Base-by-base conservation (phyloP, 1,140 invertebrate species). In the Zaprionus tsacasi region DNA sequence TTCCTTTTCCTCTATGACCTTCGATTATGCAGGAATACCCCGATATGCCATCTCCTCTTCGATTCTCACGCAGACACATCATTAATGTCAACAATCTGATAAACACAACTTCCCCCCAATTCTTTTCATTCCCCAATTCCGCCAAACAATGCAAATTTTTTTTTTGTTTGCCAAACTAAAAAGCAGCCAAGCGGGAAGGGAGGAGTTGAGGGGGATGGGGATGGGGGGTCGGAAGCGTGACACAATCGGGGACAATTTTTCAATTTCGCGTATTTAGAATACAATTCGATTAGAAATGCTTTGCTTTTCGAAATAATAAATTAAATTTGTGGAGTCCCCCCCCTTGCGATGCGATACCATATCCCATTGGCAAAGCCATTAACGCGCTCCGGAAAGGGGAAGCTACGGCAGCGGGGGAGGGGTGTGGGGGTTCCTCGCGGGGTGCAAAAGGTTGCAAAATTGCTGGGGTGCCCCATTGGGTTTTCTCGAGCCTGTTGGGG, bases 261-360 rank as follows among this genome's bases (percentile, higher is more conserved):
- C 68, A 76, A 76, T 76, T 67, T 76, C 60, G 76, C 66, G 76
- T 87, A 88, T 87, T 89, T 85, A 56, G 63, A 89, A 89, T 89
- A 89, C 85, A 89, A 88, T 88, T 88, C 86, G 85, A 89, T 88
- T 88, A 89, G 85, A 85, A 89, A 88, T 88, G 85, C 85, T 90
- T 85, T 85, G 85, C 83, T 88, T 89, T 89, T 79, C 79, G 76
- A 89, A 81, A 89, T 89, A 88, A 88, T 88, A 88, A 89, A 88
- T 88, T 88, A 88, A 88, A 88, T 89, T 88, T 89, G 70, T 60
- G 72, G 45, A 50, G 45, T 10, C 17, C 17, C 40, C 40, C 38
- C 38, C 38, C 56, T 40, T 27, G 10, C 45, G 45, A 50, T 50
- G 66, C 45, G 45, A 50, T 61, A 66, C 66, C 64, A 60, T 56